phyloP scores from a whole-genome alignment of 1,140 invertebrate species.

The Drosophila ironensis region DNA sequence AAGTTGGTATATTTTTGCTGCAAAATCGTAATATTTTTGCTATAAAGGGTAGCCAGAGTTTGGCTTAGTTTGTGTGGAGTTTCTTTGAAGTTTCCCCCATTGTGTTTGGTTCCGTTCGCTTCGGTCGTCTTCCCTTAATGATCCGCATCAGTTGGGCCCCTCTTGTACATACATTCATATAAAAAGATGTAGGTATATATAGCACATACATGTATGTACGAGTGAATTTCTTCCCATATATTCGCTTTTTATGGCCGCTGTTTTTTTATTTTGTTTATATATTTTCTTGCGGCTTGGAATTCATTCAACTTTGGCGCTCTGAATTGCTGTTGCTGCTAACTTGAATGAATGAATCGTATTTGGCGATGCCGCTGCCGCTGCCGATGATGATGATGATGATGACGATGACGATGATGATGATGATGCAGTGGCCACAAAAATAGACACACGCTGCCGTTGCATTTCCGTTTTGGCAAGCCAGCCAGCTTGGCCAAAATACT shows the following conservation, averaged over 20 bases:
- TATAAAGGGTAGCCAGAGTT: too few relatives aligned
- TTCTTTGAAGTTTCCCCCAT: conserved; percentile 23
- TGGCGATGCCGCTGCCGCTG: too few relatives aligned
- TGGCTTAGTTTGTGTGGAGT: neutral
- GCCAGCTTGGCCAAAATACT: neutral
- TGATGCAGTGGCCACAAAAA: conserved; percentile 55
- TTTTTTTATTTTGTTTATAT: conserved; percentile 5
- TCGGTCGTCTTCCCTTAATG: conserved; percentile 20
- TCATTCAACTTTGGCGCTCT: conserved; percentile 67
- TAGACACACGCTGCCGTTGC: conserved; percentile 63
- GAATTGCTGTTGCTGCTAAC: conserved; percentile 17
- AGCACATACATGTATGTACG: too few relatives aligned
- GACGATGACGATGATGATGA: conserved; percentile 12
- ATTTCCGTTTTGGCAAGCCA: conserved; percentile 70
- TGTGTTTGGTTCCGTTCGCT: too few relatives aligned
- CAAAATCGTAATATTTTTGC: neutral
- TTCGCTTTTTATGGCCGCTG: conserved; percentile 6
- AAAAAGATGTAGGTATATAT: too few relatives aligned
- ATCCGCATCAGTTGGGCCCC: conserved; percentile 20
- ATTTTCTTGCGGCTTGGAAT: conserved; percentile 43
- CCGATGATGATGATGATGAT: conserved; percentile 10
- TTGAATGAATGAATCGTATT: conserved; percentile 50
- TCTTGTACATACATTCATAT: too few relatives aligned
- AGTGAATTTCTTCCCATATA: neutral
- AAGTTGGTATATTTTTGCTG: too few relatives aligned